These are phyloP conservation scores for Phataginus tricuspis DNA, from an alignment of 2,797 vertebrate species.

Conservation along the genomic window DNA sequence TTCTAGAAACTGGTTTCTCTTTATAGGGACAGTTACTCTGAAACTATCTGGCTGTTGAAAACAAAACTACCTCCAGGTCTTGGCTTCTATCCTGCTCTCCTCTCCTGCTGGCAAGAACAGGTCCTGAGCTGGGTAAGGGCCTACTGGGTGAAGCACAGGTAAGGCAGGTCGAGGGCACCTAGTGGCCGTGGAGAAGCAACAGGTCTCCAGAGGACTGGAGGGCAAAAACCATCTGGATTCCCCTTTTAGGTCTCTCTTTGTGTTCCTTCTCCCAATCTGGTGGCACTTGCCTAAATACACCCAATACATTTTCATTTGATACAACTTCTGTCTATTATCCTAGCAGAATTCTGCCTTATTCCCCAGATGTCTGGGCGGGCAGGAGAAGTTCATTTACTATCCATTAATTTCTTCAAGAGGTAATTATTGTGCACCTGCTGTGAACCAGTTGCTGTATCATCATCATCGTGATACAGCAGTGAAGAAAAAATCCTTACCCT, in stretches of 20 bases:
- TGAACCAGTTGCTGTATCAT: neutral
- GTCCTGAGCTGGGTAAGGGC: neutral
- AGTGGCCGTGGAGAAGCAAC: neutral
- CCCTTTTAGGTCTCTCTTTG: neutral
- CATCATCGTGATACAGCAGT: accelerated
- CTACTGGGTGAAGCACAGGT: neutral
- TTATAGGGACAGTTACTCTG: neutral
- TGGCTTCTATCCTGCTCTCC: neutral
- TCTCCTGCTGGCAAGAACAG: neutral
- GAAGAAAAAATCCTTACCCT: neutral
- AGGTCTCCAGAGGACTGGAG: neutral
- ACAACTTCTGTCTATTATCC: neutral
- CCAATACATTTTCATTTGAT: neutral
- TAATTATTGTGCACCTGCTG: neutral
- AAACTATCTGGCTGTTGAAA: slow-evolving; percentile 6
- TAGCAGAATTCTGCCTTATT: neutral
- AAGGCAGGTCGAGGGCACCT: neutral
- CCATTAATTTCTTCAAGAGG: neutral
- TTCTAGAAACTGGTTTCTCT: slow-evolving; percentile 37
- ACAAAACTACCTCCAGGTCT: neutral
- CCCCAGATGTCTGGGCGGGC: neutral
- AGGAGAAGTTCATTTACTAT: neutral
- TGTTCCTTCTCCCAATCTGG: neutral
- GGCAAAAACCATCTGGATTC: neutral
- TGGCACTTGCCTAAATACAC: neutral